These are phyloP conservation scores for Danaus plexippus DNA, from an alignment of 1,140 invertebrate genomes.

Conservation along the genomic window DNA sequence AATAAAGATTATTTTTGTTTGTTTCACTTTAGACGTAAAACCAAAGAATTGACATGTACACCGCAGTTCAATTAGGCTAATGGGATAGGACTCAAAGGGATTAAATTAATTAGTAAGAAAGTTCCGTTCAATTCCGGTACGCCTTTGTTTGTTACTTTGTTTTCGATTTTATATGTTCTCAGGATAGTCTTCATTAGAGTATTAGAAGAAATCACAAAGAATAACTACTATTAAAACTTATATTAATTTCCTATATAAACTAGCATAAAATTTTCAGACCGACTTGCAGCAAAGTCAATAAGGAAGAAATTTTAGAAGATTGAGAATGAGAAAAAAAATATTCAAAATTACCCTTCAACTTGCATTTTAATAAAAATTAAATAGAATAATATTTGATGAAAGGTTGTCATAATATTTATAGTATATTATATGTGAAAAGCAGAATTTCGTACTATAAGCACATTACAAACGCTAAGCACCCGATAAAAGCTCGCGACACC, in stretches of 20 bases:
- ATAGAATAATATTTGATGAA: no score
- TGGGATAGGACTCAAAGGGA: slow-evolving; percentile 67
- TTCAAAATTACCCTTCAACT: no score
- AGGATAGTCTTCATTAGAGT: no score
- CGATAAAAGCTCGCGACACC: slow-evolving; percentile 48
- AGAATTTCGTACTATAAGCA: background rate
- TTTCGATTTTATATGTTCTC: slow-evolving; percentile 40
- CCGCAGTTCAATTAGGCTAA: slow-evolving; percentile 70
- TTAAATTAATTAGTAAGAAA: slow-evolving; percentile 71
- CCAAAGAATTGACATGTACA: slow-evolving; percentile 71
- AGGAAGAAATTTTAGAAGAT: no score
- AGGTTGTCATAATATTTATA: no score
- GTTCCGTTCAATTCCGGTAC: slow-evolving; percentile 58
- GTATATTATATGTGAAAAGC: background rate
- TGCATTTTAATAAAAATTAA: no score
- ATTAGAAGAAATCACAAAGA: no score
- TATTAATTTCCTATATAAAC: no score
- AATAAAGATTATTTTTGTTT: slow-evolving; percentile 28
- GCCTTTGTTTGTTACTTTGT: slow-evolving; percentile 56
- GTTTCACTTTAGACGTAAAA: slow-evolving; percentile 29
- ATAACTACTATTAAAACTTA: no score
- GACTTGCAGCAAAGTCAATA: no score
- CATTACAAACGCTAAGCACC: background rate
- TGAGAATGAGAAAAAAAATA: no score
- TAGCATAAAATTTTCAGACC: no score